Evolutionary conservation across 2,797 vertebrate species (phyloP), one percentile per base, ranked within the genome.

Genomic region (Enteromius argenteus): DNA sequence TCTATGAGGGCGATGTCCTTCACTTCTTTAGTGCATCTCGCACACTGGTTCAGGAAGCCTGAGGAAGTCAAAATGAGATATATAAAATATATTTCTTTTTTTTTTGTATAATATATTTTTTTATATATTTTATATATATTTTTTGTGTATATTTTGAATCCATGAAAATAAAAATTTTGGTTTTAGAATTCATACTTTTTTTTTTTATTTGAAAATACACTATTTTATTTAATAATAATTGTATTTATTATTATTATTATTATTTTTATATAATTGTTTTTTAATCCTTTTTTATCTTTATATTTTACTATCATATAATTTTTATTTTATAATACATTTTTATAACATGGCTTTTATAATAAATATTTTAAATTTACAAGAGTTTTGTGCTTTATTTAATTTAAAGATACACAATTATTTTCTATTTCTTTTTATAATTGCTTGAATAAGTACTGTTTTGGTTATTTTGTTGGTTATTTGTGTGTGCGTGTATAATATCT

Each of bases 1-100:
- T 98, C 97, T 49, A 99, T 96, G 81, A 95, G 92, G 62, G 94
- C 95, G 7, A 99, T 92, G 89, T 97, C 95, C 90, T 95, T 95
- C 17, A 90, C 92, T 87, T 97, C 97, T 91, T 96, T 97, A 86
- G 90, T 95, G 44, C 98, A 99, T 84, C 95, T 94, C 11, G 94
- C 82, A 0, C 98, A 98, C 3, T 94, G 91, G 71, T 84, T 91
- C 21, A 89, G 85, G 84, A 95, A 96, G 23, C 90, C 96, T 95
- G 46, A 21, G 15, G 6, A 58, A 69, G 10, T 42, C 17, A 74
- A 76, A 76, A 56, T 10, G 10, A 58, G 0, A 32, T 32, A 32
- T 27, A 27, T 27, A 27, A 27, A 27, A 27, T 27, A 27, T 27
- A 27, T 27, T 27, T 27, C 27, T 27, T 27, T 27, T 27, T 27